phyloP scores from a whole-genome alignment of 2,113 vertebrate species.

The Myotis yumanensis region DNA sequence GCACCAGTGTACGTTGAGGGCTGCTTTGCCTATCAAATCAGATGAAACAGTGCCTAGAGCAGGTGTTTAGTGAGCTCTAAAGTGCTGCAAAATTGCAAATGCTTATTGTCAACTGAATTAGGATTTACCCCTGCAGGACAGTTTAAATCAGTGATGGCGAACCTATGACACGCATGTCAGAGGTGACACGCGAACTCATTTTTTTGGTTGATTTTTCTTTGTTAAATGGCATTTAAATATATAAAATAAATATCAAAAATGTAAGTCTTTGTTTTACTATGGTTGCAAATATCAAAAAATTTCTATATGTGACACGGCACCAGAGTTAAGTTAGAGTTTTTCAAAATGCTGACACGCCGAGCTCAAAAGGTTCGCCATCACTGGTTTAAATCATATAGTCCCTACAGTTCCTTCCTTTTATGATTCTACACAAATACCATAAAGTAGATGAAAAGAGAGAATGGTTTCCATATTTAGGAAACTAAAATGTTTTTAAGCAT shows the following conservation, averaged over 20 bases:
- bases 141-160: not conserved
- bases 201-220: too few relatives aligned
- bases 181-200: too few relatives aligned
- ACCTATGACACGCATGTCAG: too few relatives aligned
- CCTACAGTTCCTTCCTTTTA: not conserved
- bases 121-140: not conserved
- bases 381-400: not conserved
- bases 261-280: too few relatives aligned
- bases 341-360: too few relatives aligned
- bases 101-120: not conserved
- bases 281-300: too few relatives aligned
- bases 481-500: not conserved
- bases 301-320: too few relatives aligned
- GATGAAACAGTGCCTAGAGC: not conserved
- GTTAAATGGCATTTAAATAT: too few relatives aligned
- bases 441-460: conserved; percentile 9
- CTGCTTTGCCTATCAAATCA: not conserved
- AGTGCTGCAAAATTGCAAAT: not conserved
- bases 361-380: too few relatives aligned
- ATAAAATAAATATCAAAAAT: too few relatives aligned
- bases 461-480: not conserved
- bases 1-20: not conserved
- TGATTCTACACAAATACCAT: not conserved
- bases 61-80: not conserved
- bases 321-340: too few relatives aligned